These are phyloP conservation scores for Ashinkailepas kermadecensis DNA, from an alignment of 2,888 invertebrate species.

Conservation along the genomic window DNA sequence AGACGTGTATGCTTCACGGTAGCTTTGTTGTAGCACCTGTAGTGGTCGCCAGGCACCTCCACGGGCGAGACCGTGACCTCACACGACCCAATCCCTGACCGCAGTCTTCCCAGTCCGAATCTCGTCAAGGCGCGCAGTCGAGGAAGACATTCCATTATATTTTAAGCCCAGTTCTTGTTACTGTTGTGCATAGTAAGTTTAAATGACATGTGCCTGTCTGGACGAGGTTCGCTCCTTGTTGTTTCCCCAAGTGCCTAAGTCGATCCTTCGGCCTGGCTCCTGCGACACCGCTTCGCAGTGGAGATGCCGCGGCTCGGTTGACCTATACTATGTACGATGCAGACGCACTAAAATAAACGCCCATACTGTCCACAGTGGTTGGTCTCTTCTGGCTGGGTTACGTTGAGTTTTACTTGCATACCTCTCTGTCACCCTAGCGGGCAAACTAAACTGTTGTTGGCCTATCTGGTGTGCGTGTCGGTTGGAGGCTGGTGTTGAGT, in stretches of 20 bases:
- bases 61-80: background rate
- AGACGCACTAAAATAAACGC: constrained; percentile 20
- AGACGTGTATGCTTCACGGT: constrained; percentile 12
- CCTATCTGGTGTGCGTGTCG: constrained; percentile 9
- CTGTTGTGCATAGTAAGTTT: background rate
- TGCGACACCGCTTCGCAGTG: background rate
- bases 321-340: constrained; percentile 10
- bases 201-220: too few relatives aligned
- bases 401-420: constrained; percentile 19
- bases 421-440: constrained; percentile 14
- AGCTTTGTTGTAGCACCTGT: constrained; percentile 15
- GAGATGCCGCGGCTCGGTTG: background rate
- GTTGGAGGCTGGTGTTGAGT: background rate
- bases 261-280: background rate
- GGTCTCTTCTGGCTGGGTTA: constrained; percentile 10
- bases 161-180: background rate
- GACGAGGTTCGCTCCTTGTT: background rate
- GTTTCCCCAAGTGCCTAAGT: background rate
- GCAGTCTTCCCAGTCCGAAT: background rate
- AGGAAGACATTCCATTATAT: background rate
- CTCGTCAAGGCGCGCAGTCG: background rate
- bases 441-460: constrained; percentile 2
- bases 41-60: background rate
- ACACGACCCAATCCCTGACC: too few relatives aligned
- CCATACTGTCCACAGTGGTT: constrained; percentile 20